Evolutionary conservation across 2,113 vertebrate species (phyloP), one percentile per base, ranked within the genome.

Genomic region (Pedetes capensis): DNA sequence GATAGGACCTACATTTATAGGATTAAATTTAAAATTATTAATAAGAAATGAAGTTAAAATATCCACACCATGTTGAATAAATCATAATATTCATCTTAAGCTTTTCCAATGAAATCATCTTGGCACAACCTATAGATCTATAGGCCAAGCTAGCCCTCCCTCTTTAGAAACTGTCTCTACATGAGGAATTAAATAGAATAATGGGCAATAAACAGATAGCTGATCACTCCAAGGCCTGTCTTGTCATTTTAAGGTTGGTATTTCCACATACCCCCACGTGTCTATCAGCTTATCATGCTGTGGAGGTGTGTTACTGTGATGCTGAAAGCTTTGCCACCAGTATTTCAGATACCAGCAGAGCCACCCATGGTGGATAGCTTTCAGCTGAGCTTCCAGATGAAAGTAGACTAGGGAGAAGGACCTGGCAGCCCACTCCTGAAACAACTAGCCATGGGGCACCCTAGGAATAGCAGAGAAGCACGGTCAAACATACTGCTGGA

Each of bases 41-140:
- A 69, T 51, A 53, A 75, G 59, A 80, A 66, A 63, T 59, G 11
- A 61, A 71, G 49, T 44, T 25, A 47, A 86, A 72, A 78, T 5
- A 44, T 0, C 20, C 22, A 29, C 1, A 7, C 27, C 57, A 1
- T 17, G 9, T 88, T 59, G 84, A 74, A 81, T 78, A 87, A 87
- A 96, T 89, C 82, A 81, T 47, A 55, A 25, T 78, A 44, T 83
- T 51, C 47, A 25, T 61, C 17, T 85, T 75, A 94, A 95, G 74
- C 87, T 39, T 75, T 96, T 88, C 9, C 68, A 39, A 53, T 72
- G 92, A 72, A 57, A 59, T 78, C 34, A 8, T 93, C 55, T 78
- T 68, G 59, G 55, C n/a, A n/a, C n/a, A n/a, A n/a, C n/a, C 44
- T 29, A 1, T 4, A 47, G 68, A 85, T 34, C 34, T n/a, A 25